Conservation (phyloP, 2,797 vertebrate species). For the Molossus molossus region DNA sequence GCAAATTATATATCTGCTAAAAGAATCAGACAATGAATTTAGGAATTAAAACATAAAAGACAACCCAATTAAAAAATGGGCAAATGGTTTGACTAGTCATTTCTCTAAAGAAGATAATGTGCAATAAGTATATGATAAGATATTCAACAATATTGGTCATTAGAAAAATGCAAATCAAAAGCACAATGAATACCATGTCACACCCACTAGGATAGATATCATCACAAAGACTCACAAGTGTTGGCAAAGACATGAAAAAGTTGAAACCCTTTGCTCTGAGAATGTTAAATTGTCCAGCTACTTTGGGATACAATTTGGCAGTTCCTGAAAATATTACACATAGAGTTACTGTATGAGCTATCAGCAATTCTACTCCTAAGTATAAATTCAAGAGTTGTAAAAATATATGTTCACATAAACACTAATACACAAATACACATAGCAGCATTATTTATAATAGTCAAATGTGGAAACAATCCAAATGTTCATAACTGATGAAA, state of each 20-base stretch:
- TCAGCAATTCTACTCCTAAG: not conserved
- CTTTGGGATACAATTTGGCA: not conserved
- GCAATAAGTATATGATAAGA: too few species aligned
- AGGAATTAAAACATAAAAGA: constrained; percentile 21
- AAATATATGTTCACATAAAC: not conserved
- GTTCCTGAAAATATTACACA: not conserved
- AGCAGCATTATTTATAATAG: too few species aligned
- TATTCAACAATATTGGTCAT: too few species aligned
- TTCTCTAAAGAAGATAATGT: too few species aligned
- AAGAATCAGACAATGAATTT: not conserved
- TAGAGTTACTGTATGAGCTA: not conserved
- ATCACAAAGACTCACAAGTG: not conserved
- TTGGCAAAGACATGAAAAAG: not conserved
- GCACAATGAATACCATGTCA: not conserved
- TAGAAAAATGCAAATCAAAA: not conserved
- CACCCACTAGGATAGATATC: not conserved
- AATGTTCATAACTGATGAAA: too few species aligned
- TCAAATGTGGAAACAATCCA: too few species aligned
- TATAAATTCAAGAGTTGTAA: not conserved
- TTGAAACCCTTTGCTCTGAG: not conserved
- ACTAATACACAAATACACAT: not conserved
- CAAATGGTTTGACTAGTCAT: too few species aligned
- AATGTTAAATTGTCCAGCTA: not conserved
- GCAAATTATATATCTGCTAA: not conserved
- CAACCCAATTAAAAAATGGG: not conserved